Evolutionary conservation across 2,888 invertebrate species (phyloP), one percentile per base, ranked within the genome.

Genomic region (Germaria angustata): DNA sequence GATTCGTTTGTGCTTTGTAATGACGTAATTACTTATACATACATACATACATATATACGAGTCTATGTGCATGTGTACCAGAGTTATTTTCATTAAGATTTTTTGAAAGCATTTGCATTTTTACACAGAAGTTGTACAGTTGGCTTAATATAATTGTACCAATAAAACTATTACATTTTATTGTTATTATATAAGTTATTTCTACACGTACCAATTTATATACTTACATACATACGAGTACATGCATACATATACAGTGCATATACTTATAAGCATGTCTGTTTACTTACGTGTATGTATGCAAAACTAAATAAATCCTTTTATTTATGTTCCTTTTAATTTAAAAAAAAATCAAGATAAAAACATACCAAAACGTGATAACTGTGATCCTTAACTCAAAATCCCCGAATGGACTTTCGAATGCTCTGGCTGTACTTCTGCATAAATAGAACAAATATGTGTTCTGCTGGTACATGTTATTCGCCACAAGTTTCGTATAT

Each of bases 381-480:
- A 63, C 44, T 73, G 63, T 63, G 63, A 73, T 73, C 73, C 63
- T 51, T 63, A 53, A 73, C 53, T 73, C 17, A 32, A 73, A 73
- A 73, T 63, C 73, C 73, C 73, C 63, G 73, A 63, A 41, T 73
- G 73, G 73, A 73, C 63, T 73, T 73, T 53, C 53, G 53, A 72
- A 59, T 36, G 32, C 44, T 32, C 34, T 57, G 20, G 13, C 9
- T 57, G 17, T 36, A 6, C 11, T 17, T 22, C 11, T 61, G 7
- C 22, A 41, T 24, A 6, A 13, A 41, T 17, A 32, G 9, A 2
- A 34, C 44, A 61, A 22, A 11, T 22, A 61, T n/a, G 20, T n/a
- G n/a, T n/a, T n/a, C 20, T 24, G 11, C 13, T 24, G 11, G 17
- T 4, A 15, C 1, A 36, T 59, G 11, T 34, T 34, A 9, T 34